phyloP scores from a whole-genome alignment of 1,140 invertebrate genomes.

The Dermatophagoides farinae region DNA sequence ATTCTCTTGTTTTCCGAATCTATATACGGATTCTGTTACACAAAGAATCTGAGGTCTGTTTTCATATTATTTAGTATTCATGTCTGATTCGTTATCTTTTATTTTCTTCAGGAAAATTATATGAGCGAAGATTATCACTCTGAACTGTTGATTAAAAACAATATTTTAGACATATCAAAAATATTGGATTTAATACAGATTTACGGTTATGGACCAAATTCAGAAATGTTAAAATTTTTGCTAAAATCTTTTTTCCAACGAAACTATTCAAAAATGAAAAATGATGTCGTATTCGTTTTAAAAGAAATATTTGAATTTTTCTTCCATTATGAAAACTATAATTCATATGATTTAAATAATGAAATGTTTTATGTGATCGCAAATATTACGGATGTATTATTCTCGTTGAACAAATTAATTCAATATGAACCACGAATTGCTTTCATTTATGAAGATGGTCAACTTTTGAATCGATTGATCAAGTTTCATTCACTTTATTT shows the following conservation, averaged over 20 bases:
- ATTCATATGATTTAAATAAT: constrained; percentile 20
- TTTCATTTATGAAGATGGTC: neutral
- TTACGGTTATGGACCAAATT: constrained; percentile 42
- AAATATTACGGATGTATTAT: neutral
- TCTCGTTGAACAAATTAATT: neutral
- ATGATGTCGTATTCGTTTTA: constrained; percentile 39
- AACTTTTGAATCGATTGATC: neutral
- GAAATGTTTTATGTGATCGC: neutral
- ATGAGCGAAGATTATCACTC: constrained; percentile 24
- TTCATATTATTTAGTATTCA: neutral
- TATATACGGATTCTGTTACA: constrained; percentile 48
- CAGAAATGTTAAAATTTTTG: constrained; percentile 32
- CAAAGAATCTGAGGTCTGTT: constrained; percentile 41
- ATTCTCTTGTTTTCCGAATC: constrained; percentile 40
- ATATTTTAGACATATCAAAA: constrained; percentile 55
- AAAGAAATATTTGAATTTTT: constrained; percentile 21
- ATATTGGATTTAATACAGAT: constrained; percentile 51
- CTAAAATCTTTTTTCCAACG: constrained; percentile 43
- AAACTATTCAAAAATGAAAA: constrained; percentile 43
- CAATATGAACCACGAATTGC: neutral
- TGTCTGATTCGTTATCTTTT: neutral
- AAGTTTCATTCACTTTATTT: neutral
- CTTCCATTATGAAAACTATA: neutral
- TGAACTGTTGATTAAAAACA: constrained; percentile 43
- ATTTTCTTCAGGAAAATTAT: constrained; percentile 9